These are phyloP conservation scores for Diplolepis rosae DNA, from an alignment of 2,888 invertebrate species.

Conservation along the genomic window DNA sequence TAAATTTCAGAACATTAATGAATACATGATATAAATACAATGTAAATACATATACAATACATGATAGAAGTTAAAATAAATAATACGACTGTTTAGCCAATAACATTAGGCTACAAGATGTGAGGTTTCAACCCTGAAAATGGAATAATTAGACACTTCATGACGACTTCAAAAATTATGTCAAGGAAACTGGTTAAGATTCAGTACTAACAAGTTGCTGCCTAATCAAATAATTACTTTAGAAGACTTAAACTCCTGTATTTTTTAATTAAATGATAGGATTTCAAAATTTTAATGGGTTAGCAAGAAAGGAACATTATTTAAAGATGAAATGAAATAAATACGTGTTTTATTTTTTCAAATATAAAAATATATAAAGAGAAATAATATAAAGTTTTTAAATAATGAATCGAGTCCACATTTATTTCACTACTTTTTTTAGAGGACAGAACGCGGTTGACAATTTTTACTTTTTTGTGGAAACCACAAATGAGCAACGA, in stretches of 20 bases:
- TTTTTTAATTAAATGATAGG: background rate
- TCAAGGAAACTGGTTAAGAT: background rate
- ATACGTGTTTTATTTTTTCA: no score
- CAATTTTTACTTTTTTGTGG: constrained; percentile 41
- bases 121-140: background rate
- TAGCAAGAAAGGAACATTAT: no score
- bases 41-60: no score
- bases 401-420: background rate
- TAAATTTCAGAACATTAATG: no score
- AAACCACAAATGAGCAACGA: constrained; percentile 36
- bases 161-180: background rate
- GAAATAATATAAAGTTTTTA: background rate
- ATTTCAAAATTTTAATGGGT: background rate
- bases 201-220: background rate
- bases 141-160: background rate
- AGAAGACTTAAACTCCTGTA: background rate
- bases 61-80: no score
- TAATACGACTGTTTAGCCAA: no score
- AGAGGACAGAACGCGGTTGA: constrained; percentile 41
- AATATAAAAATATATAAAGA: no score
- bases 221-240: background rate
- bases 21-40: no score
- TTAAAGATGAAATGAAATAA: no score
- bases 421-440: background rate
- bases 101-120: background rate